Evolutionary conservation across 2,113 vertebrate genomes (phyloP).

Genomic region (Eublepharis macularius): DNA sequence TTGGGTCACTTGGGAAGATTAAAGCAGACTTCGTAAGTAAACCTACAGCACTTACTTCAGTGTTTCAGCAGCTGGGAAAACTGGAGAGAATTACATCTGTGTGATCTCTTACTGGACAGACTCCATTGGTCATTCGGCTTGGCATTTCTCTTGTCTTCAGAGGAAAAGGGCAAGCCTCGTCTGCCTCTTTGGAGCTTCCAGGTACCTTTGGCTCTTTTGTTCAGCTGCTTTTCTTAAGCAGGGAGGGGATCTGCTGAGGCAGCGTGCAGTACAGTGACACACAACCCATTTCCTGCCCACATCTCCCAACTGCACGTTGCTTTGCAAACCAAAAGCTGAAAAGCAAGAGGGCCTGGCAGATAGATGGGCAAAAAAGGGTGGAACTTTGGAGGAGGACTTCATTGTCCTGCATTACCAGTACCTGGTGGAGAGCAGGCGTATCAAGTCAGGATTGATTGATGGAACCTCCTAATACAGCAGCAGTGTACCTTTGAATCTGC

Average conservation of each 20-base stretch:
- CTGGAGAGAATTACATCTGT: neutral
- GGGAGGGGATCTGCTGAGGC: neutral
- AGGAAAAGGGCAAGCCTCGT: fast-evolving
- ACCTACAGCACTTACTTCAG: slow-evolving; percentile 38
- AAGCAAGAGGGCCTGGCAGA: neutral
- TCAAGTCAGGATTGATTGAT: neutral
- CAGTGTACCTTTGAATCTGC: neutral
- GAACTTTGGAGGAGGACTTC: neutral
- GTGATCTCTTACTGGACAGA: fast-evolving
- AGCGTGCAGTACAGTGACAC: neutral
- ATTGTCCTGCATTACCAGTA: too few species aligned
- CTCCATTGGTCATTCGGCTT: fast-evolving
- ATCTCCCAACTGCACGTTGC: neutral
- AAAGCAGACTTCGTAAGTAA: neutral
- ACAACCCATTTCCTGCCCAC: slow-evolving; percentile 49
- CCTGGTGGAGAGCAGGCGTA: neutral
- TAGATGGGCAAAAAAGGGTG: neutral
- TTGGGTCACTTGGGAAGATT: neutral
- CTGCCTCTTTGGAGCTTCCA: fast-evolving
- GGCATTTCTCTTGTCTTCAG: neutral
- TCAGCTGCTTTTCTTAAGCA: neutral
- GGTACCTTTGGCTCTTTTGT: fast-evolving
- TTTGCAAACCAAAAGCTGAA: neutral
- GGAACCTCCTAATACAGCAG: neutral
- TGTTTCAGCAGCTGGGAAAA: neutral